Percentiles rank a stretch among this genome's conserved stretches.
Evolutionary conservation across 2,113 vertebrate species (phyloP).

Genomic region (Antigone vipio): DNA sequence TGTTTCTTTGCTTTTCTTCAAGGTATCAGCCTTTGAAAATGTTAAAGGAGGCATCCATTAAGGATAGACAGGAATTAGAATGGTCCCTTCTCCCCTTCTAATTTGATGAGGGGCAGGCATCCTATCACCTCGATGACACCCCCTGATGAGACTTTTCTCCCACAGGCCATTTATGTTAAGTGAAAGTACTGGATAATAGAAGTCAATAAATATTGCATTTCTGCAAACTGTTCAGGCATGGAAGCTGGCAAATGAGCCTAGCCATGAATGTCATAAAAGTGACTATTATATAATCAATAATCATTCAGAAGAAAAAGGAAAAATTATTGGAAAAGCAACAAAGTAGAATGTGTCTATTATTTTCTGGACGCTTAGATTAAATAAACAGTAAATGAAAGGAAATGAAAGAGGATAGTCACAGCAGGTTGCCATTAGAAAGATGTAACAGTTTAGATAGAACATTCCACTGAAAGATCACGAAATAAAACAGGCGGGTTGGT

Average conservation of each 20-base stretch:
- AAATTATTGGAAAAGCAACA: neutral
- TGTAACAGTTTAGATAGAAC: neutral
- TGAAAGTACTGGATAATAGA: neutral
- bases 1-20: neutral
- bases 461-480: neutral
- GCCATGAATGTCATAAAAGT: neutral
- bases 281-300: constrained; percentile 43
- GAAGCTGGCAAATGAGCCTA: neutral
- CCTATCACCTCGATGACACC: neutral
- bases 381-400: constrained; percentile 28
- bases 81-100: neutral
- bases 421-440: neutral
- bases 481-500: neutral
- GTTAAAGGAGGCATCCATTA: neutral
- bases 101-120: neutral
- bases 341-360: neutral
- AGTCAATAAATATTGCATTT: neutral
- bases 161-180: neutral
- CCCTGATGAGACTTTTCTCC: neutral
- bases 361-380: constrained; percentile 1
- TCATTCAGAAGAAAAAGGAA: neutral
- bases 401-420: constrained; percentile 7
- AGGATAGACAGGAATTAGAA: neutral
- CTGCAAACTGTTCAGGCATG: neutral
- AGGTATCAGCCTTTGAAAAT: neutral